A percentile compares a stretch with the other conserved stretches of the same genome.
Evolutionary conservation across 2,113 vertebrate genomes (phyloP).

Genomic region (Halcyon malimbica): DNA sequence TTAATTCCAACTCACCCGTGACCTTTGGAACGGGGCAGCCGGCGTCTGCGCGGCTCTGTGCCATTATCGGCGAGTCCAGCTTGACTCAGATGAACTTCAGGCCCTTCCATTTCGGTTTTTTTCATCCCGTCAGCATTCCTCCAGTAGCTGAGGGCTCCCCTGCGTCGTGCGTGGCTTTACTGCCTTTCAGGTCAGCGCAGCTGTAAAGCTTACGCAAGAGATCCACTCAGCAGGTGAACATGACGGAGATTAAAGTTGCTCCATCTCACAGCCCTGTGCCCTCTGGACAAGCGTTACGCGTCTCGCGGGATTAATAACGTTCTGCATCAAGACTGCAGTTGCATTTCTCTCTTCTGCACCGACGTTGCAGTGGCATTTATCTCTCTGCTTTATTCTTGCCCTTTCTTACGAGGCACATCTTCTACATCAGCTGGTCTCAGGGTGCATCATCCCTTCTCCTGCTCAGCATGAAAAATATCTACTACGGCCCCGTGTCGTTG

Average conservation of each 20-base stretch:
- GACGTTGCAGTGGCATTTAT: not conserved
- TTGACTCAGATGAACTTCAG: not conserved
- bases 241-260: not conserved
- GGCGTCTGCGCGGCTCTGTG: fast-evolving
- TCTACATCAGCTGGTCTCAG: not conserved
- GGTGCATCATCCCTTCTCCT: not conserved
- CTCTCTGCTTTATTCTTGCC: not conserved
- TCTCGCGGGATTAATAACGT: not conserved
- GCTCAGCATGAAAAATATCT: not conserved
- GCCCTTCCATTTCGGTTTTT: not conserved
- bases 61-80: fast-evolving
- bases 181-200: not conserved
- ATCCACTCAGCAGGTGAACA: not conserved
- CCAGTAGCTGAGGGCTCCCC: not conserved
- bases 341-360: not conserved
- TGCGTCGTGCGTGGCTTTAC: fast-evolving
- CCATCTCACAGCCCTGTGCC: not conserved
- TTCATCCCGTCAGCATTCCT: not conserved
- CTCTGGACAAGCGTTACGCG: not conserved
- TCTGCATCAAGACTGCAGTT: not conserved
- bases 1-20: not conserved
- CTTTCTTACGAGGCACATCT: not conserved
- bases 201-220: not conserved
- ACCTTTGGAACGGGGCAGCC: not conserved
- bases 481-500: too few relatives aligned